A percentile compares a stretch with the other conserved stretches of the same genome.
Evolutionary conservation across 2,113 vertebrate species (phyloP).

Genomic region (Nyctereutes procyonoides): DNA sequence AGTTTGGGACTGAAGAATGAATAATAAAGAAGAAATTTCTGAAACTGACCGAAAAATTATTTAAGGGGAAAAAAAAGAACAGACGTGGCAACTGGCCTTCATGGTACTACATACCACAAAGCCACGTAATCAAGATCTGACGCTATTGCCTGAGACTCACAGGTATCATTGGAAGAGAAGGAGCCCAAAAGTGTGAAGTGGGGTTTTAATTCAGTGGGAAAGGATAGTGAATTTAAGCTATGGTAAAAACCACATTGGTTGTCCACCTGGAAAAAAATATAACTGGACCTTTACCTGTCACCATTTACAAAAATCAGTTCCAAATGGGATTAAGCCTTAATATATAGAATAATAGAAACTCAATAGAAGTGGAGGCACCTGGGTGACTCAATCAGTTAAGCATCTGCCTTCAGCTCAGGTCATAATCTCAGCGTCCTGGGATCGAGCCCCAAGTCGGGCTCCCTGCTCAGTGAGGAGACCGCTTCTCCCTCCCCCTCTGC

Average conservation of each 20-base stretch:
- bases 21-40: not conserved
- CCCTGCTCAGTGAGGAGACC: not conserved
- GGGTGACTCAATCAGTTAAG: not conserved
- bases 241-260: not conserved
- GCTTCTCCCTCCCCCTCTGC: not conserved
- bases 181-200: rapidly evolving
- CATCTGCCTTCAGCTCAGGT: not conserved
- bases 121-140: not conserved
- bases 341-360: not conserved
- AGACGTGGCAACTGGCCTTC: not conserved
- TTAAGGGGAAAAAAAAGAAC: not conserved
- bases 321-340: not conserved
- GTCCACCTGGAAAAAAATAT: not conserved
- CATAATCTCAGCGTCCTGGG: not conserved
- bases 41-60: not conserved
- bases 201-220: not conserved
- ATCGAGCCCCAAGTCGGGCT: not conserved
- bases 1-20: not conserved
- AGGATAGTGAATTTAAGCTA: not conserved
- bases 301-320: not conserved
- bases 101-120: not conserved
- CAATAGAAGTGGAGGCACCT: not conserved
- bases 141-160: not conserved
- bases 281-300: not conserved
- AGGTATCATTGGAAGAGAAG: not conserved